Conservation (phyloP, 1,140 invertebrate genomes). For the Drosophila athabasca region DNA sequence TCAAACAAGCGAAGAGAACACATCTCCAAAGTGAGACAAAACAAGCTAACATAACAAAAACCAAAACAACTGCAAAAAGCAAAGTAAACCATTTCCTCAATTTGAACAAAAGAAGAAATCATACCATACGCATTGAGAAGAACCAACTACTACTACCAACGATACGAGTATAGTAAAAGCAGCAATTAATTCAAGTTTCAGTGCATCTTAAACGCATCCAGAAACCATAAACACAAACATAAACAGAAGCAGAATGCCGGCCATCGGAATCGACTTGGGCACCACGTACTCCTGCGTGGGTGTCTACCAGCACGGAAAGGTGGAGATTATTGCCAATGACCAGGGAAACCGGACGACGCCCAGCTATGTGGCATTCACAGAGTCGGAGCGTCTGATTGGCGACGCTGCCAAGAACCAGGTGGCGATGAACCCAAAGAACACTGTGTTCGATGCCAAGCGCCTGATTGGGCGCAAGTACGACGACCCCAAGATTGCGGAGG, state of each 20-base stretch:
- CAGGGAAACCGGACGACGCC: constrained; percentile 98
- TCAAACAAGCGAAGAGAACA: constrained; percentile 64
- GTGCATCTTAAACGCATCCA: not conserved
- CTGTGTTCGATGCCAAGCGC: constrained; percentile 85
- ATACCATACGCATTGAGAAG: constrained; percentile 10
- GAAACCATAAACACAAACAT: constrained; percentile 5
- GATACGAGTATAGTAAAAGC: constrained; percentile 1
- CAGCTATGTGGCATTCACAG: constrained; percentile 98
- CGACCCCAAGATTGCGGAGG: constrained; percentile 89
- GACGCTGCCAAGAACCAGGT: constrained; percentile 92
- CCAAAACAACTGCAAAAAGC: constrained; percentile 48
- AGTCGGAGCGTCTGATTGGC: constrained; percentile 97
- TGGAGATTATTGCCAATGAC: constrained; percentile 97
- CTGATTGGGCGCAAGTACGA: constrained; percentile 88
- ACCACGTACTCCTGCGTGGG: constrained; percentile 92
- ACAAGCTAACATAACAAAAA: constrained; percentile 22
- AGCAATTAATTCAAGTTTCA: not conserved
- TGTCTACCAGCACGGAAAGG: constrained; percentile 92
- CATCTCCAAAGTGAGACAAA: constrained; percentile 59
- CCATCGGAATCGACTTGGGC: constrained; percentile 91
- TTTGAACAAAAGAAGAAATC: constrained; percentile 12
- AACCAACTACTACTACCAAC: not conserved
- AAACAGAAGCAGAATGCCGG: constrained; percentile 83
- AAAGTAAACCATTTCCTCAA: constrained; percentile 9
- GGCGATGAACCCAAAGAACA: constrained; percentile 82